A percentile compares a stretch with the other conserved stretches of the same genome.
These are phyloP conservation scores for Muscina levida DNA, from an alignment of 2,888 invertebrate genomes.

Conservation along the genomic window DNA sequence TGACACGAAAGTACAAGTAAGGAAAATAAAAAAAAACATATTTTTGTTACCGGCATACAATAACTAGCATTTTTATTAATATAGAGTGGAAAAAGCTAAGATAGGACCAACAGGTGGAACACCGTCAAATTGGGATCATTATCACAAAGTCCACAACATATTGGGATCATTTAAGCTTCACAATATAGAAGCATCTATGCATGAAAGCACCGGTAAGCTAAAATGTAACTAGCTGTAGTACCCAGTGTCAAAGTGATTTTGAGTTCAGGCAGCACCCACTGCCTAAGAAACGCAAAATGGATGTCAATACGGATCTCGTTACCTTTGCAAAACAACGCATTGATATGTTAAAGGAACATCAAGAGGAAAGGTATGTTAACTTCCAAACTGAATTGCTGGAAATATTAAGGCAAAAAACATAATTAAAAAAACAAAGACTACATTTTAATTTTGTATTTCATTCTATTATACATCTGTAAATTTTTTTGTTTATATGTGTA, in stretches of 20 bases:
- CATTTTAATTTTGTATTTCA: no score
- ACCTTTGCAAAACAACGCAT: neutral
- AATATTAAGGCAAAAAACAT: conserved; percentile 22
- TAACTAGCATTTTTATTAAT: no score
- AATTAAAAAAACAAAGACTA: no score
- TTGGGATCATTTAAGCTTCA: conserved; percentile 13
- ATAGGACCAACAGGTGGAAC: conserved; percentile 12
- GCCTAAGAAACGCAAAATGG: neutral
- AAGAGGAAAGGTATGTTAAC: no score
- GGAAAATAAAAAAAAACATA: no score
- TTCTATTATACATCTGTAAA: neutral
- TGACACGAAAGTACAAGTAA: no score
- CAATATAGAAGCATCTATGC: conserved; percentile 1
- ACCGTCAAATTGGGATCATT: conserved; percentile 26
- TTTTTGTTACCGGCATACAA: no score
- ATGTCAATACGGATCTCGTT: neutral
- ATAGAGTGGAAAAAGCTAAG: neutral
- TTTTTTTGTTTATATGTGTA: neutral
- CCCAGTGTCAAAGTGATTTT: no score
- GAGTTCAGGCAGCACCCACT: neutral
- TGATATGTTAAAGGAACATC: no score
- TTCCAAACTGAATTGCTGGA: neutral
- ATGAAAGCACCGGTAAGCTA: conserved; percentile 22
- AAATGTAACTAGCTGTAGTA: neutral
- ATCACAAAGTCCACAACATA: conserved; percentile 22